Percentiles rank a stretch among this genome's conserved stretches.
phyloP scores from a whole-genome alignment of 1,140 invertebrate genomes.

The Fopius arisanus region DNA sequence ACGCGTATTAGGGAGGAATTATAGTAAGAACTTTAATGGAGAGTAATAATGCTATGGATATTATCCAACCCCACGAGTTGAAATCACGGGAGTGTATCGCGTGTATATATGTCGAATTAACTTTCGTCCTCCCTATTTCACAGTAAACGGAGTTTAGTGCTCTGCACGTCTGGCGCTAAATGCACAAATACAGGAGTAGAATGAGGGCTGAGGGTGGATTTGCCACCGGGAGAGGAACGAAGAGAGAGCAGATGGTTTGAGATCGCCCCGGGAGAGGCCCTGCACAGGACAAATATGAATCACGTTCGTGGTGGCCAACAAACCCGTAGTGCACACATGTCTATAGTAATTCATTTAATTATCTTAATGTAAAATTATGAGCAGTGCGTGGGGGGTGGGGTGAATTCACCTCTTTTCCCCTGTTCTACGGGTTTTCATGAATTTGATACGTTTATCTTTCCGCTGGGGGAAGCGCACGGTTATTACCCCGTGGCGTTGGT shows the following conservation, averaged over 20 bases:
- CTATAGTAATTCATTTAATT: conserved; percentile 56
- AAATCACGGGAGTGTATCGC: neutral
- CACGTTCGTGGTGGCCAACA: conserved; percentile 26
- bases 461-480: neutral
- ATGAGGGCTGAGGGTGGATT: neutral
- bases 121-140: conserved; percentile 34
- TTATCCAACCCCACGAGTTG: neutral
- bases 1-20: no score
- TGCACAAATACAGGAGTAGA: conserved; percentile 26
- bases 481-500: no score
- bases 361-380: conserved; percentile 55
- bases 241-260: neutral
- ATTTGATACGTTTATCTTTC: neutral
- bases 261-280: conserved; percentile 21
- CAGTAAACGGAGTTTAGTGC: conserved; percentile 36
- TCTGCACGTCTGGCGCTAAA: conserved; percentile 19
- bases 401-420: neutral
- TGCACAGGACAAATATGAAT: conserved; percentile 34
- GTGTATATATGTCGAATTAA: conserved; percentile 26
- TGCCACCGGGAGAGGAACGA: neutral
- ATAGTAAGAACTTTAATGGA: no score
- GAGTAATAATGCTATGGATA: no score
- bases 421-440: neutral
- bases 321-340: conserved; percentile 28
- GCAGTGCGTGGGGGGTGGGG: conserved; percentile 10